Evolutionary conservation across 2,113 vertebrate species (phyloP).

Genomic region (Orthonyx spaldingii): DNA sequence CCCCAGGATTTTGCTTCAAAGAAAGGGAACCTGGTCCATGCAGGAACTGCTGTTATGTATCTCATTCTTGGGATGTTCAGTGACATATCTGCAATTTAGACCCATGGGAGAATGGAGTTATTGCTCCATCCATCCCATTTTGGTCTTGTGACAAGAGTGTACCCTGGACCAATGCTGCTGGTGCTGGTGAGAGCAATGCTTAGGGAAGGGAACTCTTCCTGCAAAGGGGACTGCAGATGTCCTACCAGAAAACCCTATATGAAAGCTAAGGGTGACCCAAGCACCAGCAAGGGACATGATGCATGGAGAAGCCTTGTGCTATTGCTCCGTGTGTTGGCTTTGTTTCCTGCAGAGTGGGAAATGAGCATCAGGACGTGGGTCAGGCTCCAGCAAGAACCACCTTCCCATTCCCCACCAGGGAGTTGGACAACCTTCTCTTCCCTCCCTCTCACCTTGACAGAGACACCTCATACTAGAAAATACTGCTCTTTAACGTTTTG

Average conservation of each 20-base stretch:
- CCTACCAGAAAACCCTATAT: accelerated
- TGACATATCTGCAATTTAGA: neutral
- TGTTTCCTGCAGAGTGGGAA: neutral
- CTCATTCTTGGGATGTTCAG: neutral
- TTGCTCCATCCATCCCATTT: neutral
- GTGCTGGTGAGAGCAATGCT: neutral
- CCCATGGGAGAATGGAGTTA: neutral
- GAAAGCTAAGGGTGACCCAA: neutral
- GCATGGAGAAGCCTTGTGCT: neutral
- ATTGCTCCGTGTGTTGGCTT: neutral
- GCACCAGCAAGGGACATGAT: neutral
- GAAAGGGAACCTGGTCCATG: neutral
- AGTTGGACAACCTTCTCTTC: neutral
- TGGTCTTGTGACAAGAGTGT: neutral
- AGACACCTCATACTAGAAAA: neutral
- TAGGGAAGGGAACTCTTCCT: neutral
- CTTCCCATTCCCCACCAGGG: neutral
- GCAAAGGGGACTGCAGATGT: neutral
- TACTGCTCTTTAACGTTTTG: neutral
- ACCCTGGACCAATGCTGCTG: neutral
- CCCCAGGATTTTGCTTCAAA: neutral
- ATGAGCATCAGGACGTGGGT: neutral
- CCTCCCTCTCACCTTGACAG: neutral
- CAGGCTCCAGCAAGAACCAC: neutral
- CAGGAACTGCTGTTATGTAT: neutral